Evolutionary conservation across 2,888 invertebrate species (phyloP).

Genomic region (Capitulum mitella): DNA sequence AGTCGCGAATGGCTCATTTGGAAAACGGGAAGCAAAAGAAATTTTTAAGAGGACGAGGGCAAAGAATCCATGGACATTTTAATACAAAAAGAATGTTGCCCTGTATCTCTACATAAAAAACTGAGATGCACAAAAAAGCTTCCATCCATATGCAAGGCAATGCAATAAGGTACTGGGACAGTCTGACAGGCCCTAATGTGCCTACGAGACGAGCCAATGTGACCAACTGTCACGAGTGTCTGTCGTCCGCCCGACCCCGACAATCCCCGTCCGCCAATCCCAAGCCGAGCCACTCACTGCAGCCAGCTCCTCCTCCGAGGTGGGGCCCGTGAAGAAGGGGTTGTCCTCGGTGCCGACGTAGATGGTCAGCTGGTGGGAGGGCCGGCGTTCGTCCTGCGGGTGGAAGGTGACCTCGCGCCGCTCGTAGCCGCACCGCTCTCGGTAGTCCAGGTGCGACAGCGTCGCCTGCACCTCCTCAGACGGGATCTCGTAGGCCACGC

Average conservation of each 20-base stretch:
- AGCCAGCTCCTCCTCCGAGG: conserved; percentile 17
- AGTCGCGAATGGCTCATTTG: no score
- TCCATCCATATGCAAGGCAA: no score
- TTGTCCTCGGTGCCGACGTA: conserved; percentile 10
- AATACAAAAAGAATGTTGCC: no score
- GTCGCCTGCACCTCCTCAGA: background rate
- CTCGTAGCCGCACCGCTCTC: conserved; percentile 22
- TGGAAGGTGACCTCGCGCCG: background rate
- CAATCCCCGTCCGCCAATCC: background rate
- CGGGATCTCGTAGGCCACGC: conserved; percentile 20
- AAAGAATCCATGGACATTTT: no score
- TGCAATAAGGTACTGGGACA: background rate
- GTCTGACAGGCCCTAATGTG: background rate
- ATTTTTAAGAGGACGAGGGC: no score
- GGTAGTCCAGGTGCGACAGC: background rate
- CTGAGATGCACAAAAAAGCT: no score
- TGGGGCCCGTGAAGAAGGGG: conserved; percentile 3
- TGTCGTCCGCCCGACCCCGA: background rate
- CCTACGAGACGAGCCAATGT: no score
- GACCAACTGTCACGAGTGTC: no score
- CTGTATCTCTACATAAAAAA: no score
- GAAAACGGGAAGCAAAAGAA: no score
- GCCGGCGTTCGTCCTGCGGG: background rate
- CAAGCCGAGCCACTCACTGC: background rate
- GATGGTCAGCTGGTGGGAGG: conserved; percentile 16